These are phyloP conservation scores for Drosophila niveifrons DNA, from an alignment of 2,888 invertebrate species.

Conservation along the genomic window DNA sequence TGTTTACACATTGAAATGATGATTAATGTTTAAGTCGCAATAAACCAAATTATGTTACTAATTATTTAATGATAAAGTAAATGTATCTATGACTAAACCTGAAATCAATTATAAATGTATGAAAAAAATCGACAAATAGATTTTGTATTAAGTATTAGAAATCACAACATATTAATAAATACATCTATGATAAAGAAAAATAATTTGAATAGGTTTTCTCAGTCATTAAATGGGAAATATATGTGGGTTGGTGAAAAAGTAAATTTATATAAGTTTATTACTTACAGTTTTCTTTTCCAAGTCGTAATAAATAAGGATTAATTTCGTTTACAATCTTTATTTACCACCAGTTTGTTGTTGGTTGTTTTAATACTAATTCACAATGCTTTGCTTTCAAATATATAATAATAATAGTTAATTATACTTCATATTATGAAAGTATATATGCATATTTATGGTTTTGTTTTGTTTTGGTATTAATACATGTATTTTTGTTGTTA, in stretches of 20 bases:
- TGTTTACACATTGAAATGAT: conserved; percentile 60
- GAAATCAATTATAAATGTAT: conserved; percentile 71
- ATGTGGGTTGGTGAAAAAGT: background rate
- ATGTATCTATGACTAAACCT: conserved; percentile 67
- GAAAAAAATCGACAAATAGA: conserved; percentile 56
- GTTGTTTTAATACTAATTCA: conserved; percentile 77
- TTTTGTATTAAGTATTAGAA: conserved; percentile 72
- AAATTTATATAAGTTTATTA: background rate
- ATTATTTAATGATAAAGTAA: conserved; percentile 68
- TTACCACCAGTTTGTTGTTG: conserved; percentile 64
- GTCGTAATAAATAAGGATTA: conserved; percentile 19
- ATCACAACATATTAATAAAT: conserved; percentile 52
- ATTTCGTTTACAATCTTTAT: conserved; percentile 71
- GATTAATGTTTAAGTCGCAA: conserved; percentile 74
- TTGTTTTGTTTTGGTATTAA: conserved; percentile 42
- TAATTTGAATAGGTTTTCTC: background rate
- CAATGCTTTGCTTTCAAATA: conserved; percentile 78
- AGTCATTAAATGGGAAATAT: background rate
- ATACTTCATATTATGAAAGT: conserved; percentile 70
- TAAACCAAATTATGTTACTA: conserved; percentile 80
- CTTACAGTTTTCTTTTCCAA: background rate
- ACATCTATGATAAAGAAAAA: conserved; percentile 35
- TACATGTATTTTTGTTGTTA: conserved; percentile 52
- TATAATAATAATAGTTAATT: conserved; percentile 75
- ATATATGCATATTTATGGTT: conserved; percentile 57